Percentiles rank a stretch among this genome's conserved stretches.
Evolutionary conservation across 2,888 invertebrate species (phyloP).

Genomic region (Synanthedon andrenaeformis): DNA sequence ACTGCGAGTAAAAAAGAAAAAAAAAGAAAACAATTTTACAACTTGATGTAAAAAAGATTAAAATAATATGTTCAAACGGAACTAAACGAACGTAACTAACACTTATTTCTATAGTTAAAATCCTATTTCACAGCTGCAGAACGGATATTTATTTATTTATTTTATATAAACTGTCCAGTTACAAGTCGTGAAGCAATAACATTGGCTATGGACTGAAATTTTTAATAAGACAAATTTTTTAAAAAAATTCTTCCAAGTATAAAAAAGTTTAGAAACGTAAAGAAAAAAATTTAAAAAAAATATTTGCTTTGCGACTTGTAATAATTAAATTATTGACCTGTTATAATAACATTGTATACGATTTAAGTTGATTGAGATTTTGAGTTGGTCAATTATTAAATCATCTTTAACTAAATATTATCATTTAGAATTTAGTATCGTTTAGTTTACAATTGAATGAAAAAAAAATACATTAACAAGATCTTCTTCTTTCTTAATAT

Average conservation of each 20-base stretch:
- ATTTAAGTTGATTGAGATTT: constrained; percentile 42
- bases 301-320: too few species aligned
- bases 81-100: not conserved
- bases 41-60: too few species aligned
- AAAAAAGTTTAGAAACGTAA: too few species aligned
- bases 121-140: constrained; percentile 62
- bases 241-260: too few species aligned
- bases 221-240: not conserved
- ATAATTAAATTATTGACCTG: too few species aligned
- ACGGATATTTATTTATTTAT: constrained; percentile 55
- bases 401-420: constrained; percentile 22
- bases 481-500: not conserved
- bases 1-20: too few species aligned
- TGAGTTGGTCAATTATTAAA: constrained; percentile 12
- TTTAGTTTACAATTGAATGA: constrained; percentile 14
- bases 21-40: too few species aligned
- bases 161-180: constrained; percentile 38
- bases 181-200: constrained; percentile 4
- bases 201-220: not conserved
- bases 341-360: constrained; percentile 4
- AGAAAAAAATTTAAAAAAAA: too few species aligned
- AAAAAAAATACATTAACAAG: constrained; percentile 17
- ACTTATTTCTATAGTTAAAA: constrained; percentile 18
- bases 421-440: not conserved
- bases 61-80: too few species aligned